Evolutionary conservation across 1,140 invertebrate species (phyloP), one percentile per base, ranked within the genome.

Genomic region (Habropoda laboriosa): DNA sequence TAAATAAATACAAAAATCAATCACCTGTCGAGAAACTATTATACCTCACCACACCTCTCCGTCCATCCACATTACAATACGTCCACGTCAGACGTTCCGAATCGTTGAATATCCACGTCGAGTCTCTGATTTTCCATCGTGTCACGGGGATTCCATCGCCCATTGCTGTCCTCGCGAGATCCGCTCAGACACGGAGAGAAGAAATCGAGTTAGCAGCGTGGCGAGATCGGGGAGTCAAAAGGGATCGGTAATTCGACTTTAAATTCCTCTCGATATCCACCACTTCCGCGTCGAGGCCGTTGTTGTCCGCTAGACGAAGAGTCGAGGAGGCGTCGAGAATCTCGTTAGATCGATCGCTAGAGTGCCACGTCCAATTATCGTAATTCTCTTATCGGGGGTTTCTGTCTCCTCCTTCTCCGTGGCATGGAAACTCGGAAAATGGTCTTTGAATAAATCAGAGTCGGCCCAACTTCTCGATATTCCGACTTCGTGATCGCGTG

Each of bases 341-440:
- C 82, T 85, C 79, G 79, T 85, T 85, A 84, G 79, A 85, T 81
- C 82, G 83, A 83, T 83, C 81, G 81, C 35, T 10, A n/a, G 55
- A 81, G 73, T 64, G 79, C 74, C 64, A 61, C 80, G 83, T 86
- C 64, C 84, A 86, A 86, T 86, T 86, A 85, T 82, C 84, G 80
- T 86, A 85, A 85, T 82, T 85, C 83, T 82, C 75, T 86, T 85
- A 86, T 85, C 84, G 82, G 66, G n/a, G n/a, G n/a, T n/a, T n/a
- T n/a, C 51, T 75, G 49, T 77, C 38, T 42, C 24, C 47, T 67
- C 45, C 82, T 27, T n/a, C n/a, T n/a, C n/a, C 49, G 40, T n/a
- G 38, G 16, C 53, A 61, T 30, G 64, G 73, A 53, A 85, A 82
- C 83, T 76, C 60, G 75, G 83, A 86, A 86, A 85, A 85, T 85